Percentiles rank a stretch among this genome's conserved stretches.
Evolutionary conservation across 2,888 invertebrate species (phyloP).

Genomic region (Nemoura dubitans): DNA sequence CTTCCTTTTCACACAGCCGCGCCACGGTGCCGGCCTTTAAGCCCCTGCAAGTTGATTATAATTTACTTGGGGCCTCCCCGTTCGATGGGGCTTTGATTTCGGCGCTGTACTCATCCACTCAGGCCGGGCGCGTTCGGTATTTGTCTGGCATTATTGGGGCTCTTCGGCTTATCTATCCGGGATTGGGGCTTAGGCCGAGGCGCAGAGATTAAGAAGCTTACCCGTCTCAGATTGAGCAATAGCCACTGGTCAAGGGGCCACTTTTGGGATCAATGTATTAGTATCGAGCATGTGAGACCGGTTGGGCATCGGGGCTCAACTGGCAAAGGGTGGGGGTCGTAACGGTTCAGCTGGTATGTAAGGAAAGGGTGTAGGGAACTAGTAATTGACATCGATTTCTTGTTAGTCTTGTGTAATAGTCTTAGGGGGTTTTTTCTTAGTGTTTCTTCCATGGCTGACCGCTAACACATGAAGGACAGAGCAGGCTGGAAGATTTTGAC

Average conservation of each 20-base stretch:
- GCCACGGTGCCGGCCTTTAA: not conserved
- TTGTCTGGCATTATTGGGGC: constrained; percentile 35
- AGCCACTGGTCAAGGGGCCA: constrained; percentile 30
- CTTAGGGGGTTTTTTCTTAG: too few species aligned
- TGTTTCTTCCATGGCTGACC: too few species aligned
- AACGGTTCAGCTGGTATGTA: not conserved
- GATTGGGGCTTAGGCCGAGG: constrained; percentile 29
- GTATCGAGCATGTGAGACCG: not conserved
- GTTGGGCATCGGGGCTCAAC: constrained; percentile 3
- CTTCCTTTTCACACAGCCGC: constrained; percentile 3
- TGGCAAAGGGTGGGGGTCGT: not conserved
- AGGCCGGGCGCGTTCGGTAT: not conserved
- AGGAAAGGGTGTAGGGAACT: not conserved
- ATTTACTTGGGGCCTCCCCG: constrained; percentile 10
- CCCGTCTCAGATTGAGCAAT: constrained; percentile 39
- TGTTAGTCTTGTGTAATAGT: not conserved
- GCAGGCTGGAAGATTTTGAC: too few species aligned
- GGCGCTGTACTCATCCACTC: not conserved
- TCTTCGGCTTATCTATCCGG: constrained; percentile 32
- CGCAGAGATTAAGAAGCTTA: constrained; percentile 36
- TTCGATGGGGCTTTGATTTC: constrained; percentile 33
- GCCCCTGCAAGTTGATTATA: constrained; percentile 18
- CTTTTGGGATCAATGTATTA: constrained; percentile 28
- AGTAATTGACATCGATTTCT: not conserved
- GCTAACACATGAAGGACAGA: too few species aligned